Percentiles rank a stretch among this genome's conserved stretches.
These are phyloP conservation scores for Luperina testacea DNA, from an alignment of 2,888 invertebrate genomes.

Conservation along the genomic window DNA sequence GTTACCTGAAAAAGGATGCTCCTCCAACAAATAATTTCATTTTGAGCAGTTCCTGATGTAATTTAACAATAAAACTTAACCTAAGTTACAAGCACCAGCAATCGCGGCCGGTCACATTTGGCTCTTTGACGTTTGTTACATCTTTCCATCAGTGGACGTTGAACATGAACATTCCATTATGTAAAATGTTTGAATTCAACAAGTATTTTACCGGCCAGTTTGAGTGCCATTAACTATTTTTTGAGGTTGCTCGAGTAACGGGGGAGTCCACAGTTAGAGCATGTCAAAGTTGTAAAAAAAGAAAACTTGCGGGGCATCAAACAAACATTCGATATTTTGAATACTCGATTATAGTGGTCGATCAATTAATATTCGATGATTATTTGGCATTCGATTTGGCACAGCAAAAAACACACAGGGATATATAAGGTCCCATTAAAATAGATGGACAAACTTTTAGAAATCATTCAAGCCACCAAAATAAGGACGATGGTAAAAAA, in stretches of 20 bases:
- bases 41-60: conserved; percentile 55
- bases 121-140: conserved; percentile 31
- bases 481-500: too few relatives aligned
- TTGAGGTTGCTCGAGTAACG: background rate
- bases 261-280: background rate
- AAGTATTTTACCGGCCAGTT: conserved; percentile 35
- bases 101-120: conserved; percentile 56
- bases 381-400: too few relatives aligned
- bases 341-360: too few relatives aligned
- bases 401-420: too few relatives aligned
- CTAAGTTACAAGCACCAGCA: conserved; percentile 27
- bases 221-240: conserved; percentile 1
- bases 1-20: conserved; percentile 30
- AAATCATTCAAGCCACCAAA: too few relatives aligned
- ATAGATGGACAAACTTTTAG: too few relatives aligned
- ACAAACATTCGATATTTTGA: too few relatives aligned
- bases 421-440: too few relatives aligned
- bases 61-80: conserved; percentile 48
- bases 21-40: conserved; percentile 72
- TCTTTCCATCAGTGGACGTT: conserved; percentile 7
- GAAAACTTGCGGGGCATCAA: too few relatives aligned
- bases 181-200: conserved; percentile 41
- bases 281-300: too few relatives aligned
- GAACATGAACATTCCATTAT: conserved; percentile 6
- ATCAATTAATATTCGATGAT: too few relatives aligned